Evolutionary conservation across 2,797 vertebrate genomes (phyloP).

Genomic region (Paguma larvata): DNA sequence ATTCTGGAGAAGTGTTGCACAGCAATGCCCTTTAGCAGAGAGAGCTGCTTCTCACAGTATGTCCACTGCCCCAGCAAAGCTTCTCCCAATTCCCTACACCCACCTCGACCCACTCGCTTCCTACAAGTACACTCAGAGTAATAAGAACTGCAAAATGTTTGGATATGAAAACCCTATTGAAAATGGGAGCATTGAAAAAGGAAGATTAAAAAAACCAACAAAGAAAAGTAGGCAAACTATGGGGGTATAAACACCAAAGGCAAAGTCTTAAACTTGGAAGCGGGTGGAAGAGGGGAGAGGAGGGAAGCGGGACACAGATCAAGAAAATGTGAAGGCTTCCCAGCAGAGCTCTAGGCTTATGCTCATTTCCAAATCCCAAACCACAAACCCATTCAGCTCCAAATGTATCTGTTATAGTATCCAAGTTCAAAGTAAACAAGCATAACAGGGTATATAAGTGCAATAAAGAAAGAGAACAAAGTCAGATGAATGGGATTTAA

Average conservation of each 20-base stretch:
- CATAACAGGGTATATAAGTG: background rate
- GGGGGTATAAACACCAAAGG: background rate
- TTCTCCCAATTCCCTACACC: background rate
- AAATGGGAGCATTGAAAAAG: background rate
- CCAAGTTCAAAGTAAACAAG: background rate
- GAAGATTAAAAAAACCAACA: background rate
- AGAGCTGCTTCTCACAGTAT: background rate
- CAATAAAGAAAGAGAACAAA: background rate
- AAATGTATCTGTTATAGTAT: background rate
- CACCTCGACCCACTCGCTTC: background rate
- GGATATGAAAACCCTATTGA: background rate
- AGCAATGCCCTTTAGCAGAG: background rate
- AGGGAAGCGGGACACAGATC: background rate
- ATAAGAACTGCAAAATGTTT: background rate
- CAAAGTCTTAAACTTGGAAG: background rate
- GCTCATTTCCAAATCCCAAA: slow-evolving; percentile 62
- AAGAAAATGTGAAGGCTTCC: slow-evolving; percentile 32
- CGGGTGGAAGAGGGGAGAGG: background rate
- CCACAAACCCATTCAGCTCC: slow-evolving; percentile 33
- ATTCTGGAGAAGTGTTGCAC: background rate
- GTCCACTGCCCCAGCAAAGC: background rate
- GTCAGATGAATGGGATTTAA: background rate
- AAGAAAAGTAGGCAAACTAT: background rate
- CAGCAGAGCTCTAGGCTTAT: background rate
- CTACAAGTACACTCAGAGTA: background rate